Evolutionary conservation across 2,113 vertebrate species (phyloP).

Genomic region (Saccopteryx bilineata): DNA sequence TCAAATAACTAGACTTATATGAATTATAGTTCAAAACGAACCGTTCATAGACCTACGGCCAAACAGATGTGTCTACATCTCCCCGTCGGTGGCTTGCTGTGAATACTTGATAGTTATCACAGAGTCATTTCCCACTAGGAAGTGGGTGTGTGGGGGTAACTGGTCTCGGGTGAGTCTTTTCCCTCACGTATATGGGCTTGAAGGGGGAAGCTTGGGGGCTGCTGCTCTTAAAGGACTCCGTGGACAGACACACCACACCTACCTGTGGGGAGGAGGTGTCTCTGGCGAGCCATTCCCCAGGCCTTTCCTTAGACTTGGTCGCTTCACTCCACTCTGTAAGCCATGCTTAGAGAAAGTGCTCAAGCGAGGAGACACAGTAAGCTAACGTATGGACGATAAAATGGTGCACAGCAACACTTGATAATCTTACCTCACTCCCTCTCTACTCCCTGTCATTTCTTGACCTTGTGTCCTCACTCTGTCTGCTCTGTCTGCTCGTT

Average conservation of each 20-base stretch:
- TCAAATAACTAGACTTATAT: neutral
- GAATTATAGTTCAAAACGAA: neutral
- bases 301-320: too few species aligned
- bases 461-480: too few species aligned
- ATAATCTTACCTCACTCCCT: too few species aligned
- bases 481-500: too few species aligned
- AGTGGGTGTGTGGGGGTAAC: neutral
- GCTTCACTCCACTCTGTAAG: too few species aligned
- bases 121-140: neutral
- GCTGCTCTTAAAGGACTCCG: neutral
- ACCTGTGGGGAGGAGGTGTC: neutral
- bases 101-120: neutral
- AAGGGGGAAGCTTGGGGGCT: neutral
- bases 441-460: too few species aligned
- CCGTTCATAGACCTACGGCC: neutral
- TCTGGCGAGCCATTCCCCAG: neutral
- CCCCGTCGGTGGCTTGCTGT: neutral
- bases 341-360: too few species aligned
- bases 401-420: too few species aligned
- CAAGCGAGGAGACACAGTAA: too few species aligned
- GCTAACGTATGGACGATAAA: too few species aligned
- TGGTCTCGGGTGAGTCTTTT: neutral
- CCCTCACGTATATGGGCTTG: neutral
- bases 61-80: neutral
- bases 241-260: accelerated